Evolutionary conservation across 2,113 vertebrate genomes (phyloP).

Genomic region (Sigmodon hispidus): DNA sequence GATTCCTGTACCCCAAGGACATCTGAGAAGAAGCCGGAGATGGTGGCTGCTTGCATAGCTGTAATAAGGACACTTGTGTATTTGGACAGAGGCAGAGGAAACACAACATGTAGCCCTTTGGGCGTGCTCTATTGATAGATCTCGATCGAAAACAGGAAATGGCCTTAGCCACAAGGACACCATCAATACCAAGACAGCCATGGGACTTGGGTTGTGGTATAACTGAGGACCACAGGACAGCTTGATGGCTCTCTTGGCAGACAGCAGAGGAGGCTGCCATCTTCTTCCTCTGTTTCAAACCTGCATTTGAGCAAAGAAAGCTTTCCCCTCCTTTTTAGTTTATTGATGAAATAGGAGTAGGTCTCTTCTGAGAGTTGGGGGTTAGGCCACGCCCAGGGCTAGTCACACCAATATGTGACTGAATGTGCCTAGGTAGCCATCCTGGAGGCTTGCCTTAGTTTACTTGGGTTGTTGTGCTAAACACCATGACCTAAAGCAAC

Average conservation of each 20-base stretch:
- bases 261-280: background rate
- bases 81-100: conserved; percentile 18
- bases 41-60: background rate
- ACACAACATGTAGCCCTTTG: background rate
- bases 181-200: background rate
- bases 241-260: background rate
- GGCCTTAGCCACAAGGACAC: background rate
- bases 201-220: background rate
- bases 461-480: background rate
- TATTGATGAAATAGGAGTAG: background rate
- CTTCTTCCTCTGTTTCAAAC: conserved; percentile 1
- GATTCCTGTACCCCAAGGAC: background rate
- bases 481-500: background rate
- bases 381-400: background rate
- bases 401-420: background rate
- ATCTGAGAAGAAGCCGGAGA: background rate
- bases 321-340: background rate
- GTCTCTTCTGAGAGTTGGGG: background rate
- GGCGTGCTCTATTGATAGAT: conserved; percentile 36
- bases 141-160: background rate
- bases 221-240: background rate
- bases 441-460: background rate
- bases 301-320: background rate
- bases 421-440: background rate
- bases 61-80: conserved; percentile 32